Evolutionary conservation across 2,888 invertebrate species (phyloP).

Genomic region (Stegophylla sp.): DNA sequence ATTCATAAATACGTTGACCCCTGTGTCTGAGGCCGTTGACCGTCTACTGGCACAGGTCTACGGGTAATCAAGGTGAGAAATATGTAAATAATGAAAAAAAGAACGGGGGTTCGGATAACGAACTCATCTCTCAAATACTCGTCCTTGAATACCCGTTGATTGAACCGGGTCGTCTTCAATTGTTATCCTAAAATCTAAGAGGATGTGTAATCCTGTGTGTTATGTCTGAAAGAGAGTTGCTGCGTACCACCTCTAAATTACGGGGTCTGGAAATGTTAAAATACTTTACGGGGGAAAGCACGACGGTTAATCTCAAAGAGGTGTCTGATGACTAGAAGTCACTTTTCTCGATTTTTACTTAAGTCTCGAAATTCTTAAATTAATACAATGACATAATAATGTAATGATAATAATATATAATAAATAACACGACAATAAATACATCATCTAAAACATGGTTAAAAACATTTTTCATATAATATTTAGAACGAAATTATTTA

Average conservation of each 20-base stretch:
- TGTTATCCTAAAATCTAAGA: neutral
- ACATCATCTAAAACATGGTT: too few relatives aligned
- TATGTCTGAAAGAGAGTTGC: neutral
- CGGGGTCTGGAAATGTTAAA: neutral
- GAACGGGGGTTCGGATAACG: conserved; percentile 28
- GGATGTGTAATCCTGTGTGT: neutral
- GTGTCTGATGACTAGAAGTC: neutral
- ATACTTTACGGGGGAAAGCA: too few relatives aligned
- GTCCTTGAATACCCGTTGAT: conserved; percentile 26
- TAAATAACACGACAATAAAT: too few relatives aligned
- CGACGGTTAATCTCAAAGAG: too few relatives aligned
- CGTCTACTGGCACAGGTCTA: conserved; percentile 32
- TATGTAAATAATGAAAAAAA: conserved; percentile 25
- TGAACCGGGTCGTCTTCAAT: neutral
- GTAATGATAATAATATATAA: too few relatives aligned
- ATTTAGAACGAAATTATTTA: too few relatives aligned
- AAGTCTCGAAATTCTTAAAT: neutral
- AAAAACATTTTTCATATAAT: too few relatives aligned
- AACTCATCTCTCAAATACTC: neutral
- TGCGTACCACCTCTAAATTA: neutral
- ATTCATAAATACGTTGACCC: conserved; percentile 36
- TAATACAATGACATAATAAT: neutral
- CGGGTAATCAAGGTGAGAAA: conserved; percentile 6
- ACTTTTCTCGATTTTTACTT: neutral
- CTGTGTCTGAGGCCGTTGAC: conserved; percentile 20